A percentile compares a stretch with the other conserved stretches of the same genome.
These are phyloP conservation scores for Sphaerodactylus townsendi DNA, from an alignment of 2,113 vertebrate species.

Conservation along the genomic window DNA sequence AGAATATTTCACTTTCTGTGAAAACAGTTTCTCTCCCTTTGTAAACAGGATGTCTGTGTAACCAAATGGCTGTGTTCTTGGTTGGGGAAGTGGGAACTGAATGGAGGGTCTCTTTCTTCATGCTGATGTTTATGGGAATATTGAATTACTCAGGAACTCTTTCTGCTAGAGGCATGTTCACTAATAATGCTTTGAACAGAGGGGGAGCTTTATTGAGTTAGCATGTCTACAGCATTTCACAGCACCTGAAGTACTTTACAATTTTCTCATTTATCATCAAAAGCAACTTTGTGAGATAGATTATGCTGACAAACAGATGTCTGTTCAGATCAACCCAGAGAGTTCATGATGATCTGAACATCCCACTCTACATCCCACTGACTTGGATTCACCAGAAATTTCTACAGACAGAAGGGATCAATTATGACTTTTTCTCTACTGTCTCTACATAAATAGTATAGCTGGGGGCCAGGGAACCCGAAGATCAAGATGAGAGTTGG, in stretches of 20 bases:
- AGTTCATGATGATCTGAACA: background rate
- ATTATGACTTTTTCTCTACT: too few species aligned
- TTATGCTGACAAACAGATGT: background rate
- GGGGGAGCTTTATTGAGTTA: background rate
- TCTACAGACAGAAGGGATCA: too few species aligned
- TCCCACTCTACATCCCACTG: background rate
- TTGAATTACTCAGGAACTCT: background rate
- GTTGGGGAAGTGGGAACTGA: background rate
- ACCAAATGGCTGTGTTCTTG: conserved; percentile 33
- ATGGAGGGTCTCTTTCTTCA: background rate
- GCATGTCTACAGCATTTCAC: background rate
- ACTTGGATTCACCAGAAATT: too few species aligned
- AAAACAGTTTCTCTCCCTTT: background rate
- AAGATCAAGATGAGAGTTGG: too few species aligned
- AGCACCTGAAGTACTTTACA: background rate
- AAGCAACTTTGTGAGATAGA: background rate
- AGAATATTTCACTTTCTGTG: background rate
- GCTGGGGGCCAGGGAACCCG: too few species aligned
- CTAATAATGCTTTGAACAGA: background rate
- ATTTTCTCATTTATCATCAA: background rate
- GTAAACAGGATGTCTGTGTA: background rate
- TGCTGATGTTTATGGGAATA: background rate
- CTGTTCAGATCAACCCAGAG: background rate
- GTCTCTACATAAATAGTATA: too few species aligned
- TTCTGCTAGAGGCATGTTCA: background rate